Base-by-base conservation (phyloP, 2,888 invertebrate genomes). In the Oxycera nigricornis region DNA sequence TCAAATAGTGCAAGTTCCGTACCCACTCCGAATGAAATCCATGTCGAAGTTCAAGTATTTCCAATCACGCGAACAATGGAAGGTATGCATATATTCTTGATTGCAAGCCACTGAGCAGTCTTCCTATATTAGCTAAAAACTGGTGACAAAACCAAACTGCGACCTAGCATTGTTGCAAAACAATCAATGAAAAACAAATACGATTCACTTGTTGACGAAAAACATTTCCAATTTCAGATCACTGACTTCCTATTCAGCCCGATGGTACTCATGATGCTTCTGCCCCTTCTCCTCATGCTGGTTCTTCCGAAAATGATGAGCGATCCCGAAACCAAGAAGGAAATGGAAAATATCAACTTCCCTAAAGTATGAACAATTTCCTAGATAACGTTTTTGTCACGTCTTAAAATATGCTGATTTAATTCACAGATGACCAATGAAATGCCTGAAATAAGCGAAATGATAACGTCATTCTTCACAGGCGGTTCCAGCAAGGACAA, bases 251-350 rank as follows among this genome's bases (percentile, higher is more conserved):
- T 99, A 35, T 94, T 97, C 85, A 97, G 95, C 85, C 98, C 98
- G 1, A 98, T 98, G 97, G 94, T 98, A 3, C 88, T 98, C 77
- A 98, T 98, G 94, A 98, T 98, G 97, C 91, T 98, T 24, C 84
- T 98, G 77, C 98, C 98, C 0, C 86, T 98, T 31, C 82, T 97
- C 2, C 87, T 98, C 4, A 93, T 98, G 79, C 93, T 97, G 91
- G 88, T 98, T 77, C 86, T 98, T 80, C 97, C 98, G 0, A 97
- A 97, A 85, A 92, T 98, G 90, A 94, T 98, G 92, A 97, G 96
- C 82, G 98, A 98, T 86, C 97, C 98, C 2, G 97, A 98, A 84
- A 94, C 98, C 1, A 95, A 97, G 82, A 96, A 96, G 86, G 96
- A 96, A 86, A 91, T 96, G 87, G 95, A 97, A 85, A 96, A 97